phyloP scores from a whole-genome alignment of 2,797 vertebrate species.

The Hypotaenidia okinawae region DNA sequence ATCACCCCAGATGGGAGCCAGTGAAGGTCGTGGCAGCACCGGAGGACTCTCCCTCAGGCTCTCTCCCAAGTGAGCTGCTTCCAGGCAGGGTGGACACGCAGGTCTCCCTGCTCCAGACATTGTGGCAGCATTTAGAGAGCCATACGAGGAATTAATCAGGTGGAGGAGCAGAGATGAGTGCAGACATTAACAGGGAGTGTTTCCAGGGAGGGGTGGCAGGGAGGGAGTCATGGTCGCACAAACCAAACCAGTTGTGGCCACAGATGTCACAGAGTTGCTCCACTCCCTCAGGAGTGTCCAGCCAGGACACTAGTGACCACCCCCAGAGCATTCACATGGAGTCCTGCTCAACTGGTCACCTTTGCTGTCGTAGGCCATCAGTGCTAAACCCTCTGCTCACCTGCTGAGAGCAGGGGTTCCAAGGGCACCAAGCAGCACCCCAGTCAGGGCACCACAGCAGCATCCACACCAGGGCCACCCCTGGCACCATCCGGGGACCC shows the following conservation, averaged over 20 bases:
- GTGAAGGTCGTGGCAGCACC: background rate
- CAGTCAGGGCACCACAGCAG: background rate
- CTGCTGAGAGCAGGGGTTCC: background rate
- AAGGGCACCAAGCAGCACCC: background rate
- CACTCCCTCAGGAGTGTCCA: background rate
- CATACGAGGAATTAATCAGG: background rate
- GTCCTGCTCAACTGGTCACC: background rate
- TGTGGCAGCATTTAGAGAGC: background rate
- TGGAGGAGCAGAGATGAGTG: background rate
- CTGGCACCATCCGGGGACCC: background rate
- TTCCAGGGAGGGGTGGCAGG: background rate
- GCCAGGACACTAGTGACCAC: background rate
- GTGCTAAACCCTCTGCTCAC: background rate
- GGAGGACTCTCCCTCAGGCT: background rate
- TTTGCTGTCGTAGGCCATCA: background rate
- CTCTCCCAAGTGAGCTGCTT: background rate
- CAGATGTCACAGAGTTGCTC: background rate
- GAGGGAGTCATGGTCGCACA: background rate
- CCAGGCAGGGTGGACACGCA: background rate
- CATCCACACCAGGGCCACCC: background rate
- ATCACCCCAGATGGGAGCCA: background rate
- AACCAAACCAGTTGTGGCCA: background rate
- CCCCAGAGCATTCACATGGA: accelerated
- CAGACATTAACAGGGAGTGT: background rate
- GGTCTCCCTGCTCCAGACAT: background rate